Conservation (phyloP, 2,888 invertebrate species). For the Lepidochrysops patricia region DNA sequence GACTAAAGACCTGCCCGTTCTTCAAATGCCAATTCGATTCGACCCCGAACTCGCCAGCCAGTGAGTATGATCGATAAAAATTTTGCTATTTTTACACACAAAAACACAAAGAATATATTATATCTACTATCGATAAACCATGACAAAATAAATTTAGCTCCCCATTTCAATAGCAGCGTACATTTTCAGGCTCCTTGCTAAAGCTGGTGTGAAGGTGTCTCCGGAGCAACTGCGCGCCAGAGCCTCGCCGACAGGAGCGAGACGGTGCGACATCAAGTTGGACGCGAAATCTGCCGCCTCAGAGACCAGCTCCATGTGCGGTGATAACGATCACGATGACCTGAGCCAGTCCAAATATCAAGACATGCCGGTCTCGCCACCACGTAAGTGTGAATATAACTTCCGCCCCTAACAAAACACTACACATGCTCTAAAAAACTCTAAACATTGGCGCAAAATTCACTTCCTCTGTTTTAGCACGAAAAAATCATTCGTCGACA, state of each 20-base stretch:
- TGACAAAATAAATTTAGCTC: background rate
- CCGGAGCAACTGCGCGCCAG: slow-evolving; percentile 88
- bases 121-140: no score
- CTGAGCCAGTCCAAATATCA: slow-evolving; percentile 79
- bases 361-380: slow-evolving; percentile 76
- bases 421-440: no score
- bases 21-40: slow-evolving; percentile 94
- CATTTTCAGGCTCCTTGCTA: slow-evolving; percentile 79
- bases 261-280: slow-evolving; percentile 83
- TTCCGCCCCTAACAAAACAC: background rate
- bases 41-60: slow-evolving; percentile 91
- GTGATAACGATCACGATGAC: slow-evolving; percentile 89
- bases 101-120: no score
- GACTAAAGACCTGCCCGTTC: slow-evolving; percentile 92
- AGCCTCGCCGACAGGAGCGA: slow-evolving; percentile 89
- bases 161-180: background rate
- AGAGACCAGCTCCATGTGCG: slow-evolving; percentile 83
- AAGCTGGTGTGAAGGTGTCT: slow-evolving; percentile 90
- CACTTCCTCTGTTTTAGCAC: no score
- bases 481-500: no score
- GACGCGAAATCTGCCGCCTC: slow-evolving; percentile 85
- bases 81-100: background rate
- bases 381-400: slow-evolving; percentile 54
- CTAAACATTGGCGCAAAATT: no score
- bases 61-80: slow-evolving; percentile 47